Evolutionary conservation across 2,113 vertebrate genomes (phyloP).

Genomic region (Engraulis encrasicolus): DNA sequence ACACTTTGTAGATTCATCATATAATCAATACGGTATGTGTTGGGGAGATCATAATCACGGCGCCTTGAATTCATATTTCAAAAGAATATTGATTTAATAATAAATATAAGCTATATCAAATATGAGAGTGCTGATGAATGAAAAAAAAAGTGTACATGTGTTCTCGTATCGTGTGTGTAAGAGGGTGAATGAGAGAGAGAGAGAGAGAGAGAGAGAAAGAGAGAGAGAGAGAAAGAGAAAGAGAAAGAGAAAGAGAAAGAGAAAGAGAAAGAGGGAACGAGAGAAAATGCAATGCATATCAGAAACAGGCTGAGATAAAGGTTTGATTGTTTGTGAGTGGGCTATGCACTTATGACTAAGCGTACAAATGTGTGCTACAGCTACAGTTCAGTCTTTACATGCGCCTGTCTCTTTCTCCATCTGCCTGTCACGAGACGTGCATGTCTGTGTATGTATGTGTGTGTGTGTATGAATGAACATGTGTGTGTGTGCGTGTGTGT

Average conservation of each 20-base stretch:
- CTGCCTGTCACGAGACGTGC: neutral
- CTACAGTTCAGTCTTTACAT: neutral
- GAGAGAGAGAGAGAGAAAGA: neutral
- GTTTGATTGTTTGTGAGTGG: neutral
- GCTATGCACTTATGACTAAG: neutral
- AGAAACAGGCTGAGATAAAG: neutral
- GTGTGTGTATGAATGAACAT: neutral
- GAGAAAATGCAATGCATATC: too few species aligned
- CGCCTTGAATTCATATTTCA: neutral
- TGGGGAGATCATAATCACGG: neutral
- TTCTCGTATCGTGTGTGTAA: too few species aligned
- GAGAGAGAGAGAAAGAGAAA: neutral
- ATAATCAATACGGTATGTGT: neutral
- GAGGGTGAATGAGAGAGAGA: neutral
- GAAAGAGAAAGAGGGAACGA: neutral
- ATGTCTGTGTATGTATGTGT: slow-evolving; percentile 1
- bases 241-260: neutral
- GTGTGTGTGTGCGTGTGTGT: neutral
- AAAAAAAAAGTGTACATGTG: too few species aligned
- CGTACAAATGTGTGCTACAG: neutral
- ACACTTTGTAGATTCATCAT: neutral
- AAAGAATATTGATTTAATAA: neutral
- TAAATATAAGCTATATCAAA: too few species aligned
- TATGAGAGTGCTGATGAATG: too few species aligned
- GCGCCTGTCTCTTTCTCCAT: neutral